A percentile compares a stretch with the other conserved stretches of the same genome.
These are phyloP conservation scores for Clarias platycephalus DNA, from an alignment of 2,797 vertebrate genomes.

Conservation along the genomic window DNA sequence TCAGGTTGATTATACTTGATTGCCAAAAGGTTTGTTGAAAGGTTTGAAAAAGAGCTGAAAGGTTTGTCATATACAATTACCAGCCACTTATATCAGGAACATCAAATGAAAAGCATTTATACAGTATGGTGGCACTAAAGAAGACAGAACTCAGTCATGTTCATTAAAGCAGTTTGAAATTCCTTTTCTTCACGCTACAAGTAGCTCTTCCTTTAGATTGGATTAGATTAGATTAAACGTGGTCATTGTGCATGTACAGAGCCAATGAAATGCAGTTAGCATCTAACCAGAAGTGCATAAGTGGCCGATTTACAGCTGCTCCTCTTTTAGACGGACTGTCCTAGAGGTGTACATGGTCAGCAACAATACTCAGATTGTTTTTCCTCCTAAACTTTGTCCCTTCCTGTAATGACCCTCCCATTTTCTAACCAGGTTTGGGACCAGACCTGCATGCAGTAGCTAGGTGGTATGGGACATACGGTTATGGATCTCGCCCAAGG, in stretches of 20 bases:
- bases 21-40: neutral
- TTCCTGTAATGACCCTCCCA: no score
- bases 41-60: neutral
- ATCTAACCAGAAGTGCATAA: no score
- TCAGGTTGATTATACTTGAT: neutral
- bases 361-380: neutral
- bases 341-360: neutral
- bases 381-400: no score
- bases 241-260: no score
- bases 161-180: neutral
- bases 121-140: neutral
- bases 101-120: neutral
- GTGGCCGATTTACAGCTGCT: neutral
- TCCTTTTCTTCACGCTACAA: neutral
- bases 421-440: no score
- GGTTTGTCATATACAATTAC: neutral
- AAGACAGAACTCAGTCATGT: neutral
- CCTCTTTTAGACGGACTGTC: neutral
- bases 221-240: no score
- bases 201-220: neutral
- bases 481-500: no score
- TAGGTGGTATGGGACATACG: no score
- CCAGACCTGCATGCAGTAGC: no score
- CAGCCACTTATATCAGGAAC: neutral
- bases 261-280: no score